These are phyloP conservation scores for Pipistrellus pipistrellus DNA, from an alignment of 2,797 vertebrate genomes.

Conservation along the genomic window DNA sequence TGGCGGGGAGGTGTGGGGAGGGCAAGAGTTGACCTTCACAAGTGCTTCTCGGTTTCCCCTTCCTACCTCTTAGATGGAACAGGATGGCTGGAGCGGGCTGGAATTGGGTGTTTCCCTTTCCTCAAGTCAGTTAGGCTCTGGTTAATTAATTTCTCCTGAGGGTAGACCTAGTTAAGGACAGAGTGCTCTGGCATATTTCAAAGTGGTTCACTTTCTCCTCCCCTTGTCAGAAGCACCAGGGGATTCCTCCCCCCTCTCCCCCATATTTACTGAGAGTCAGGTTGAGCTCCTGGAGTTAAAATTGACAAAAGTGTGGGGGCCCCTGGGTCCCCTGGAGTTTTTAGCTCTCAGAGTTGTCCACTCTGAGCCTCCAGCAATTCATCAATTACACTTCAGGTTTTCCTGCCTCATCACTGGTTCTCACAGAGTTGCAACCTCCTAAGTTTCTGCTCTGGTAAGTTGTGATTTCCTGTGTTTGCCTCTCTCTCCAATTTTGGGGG, in stretches of 20 bases:
- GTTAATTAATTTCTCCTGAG: background rate
- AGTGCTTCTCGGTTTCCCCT: background rate
- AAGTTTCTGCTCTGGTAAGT: background rate
- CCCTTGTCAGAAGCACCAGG: background rate
- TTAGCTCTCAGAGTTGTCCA: background rate
- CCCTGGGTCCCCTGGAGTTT: background rate
- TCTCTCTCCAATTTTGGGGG: background rate
- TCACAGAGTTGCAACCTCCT: rapidly evolving
- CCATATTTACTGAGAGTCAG: background rate
- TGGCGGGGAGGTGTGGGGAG: background rate
- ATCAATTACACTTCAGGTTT: background rate
- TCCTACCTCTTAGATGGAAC: background rate
- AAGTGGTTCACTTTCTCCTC: background rate
- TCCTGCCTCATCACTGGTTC: background rate
- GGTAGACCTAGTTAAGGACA: background rate
- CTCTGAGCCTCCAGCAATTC: background rate
- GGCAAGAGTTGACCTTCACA: background rate
- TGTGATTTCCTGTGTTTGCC: background rate
- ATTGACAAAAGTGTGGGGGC: background rate
- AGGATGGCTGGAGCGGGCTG: background rate
- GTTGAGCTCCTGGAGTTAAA: background rate
- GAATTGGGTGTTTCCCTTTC: background rate
- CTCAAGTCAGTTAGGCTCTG: background rate
- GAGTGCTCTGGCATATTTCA: background rate
- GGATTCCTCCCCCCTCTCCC: background rate